Percentiles rank a stretch among this genome's conserved stretches.
These are phyloP conservation scores for Calliphora vomitoria DNA, from an alignment of 2,888 invertebrate genomes.

Conservation along the genomic window DNA sequence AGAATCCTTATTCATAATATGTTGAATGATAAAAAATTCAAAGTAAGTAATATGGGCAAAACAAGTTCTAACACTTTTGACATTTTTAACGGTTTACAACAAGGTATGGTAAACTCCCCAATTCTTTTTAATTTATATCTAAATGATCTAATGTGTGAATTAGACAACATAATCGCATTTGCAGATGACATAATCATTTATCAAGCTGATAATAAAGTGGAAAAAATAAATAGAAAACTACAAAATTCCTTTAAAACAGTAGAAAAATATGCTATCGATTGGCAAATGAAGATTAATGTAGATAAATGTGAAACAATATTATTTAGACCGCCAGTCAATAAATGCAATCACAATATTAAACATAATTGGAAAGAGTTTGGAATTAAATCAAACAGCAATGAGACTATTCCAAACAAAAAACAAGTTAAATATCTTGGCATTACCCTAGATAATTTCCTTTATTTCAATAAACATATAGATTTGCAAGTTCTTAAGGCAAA, in stretches of 20 bases:
- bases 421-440: constrained; percentile 5
- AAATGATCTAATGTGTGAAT: background rate
- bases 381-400: background rate
- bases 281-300: constrained; percentile 13
- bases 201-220: background rate
- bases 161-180: constrained; percentile 23
- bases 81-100: constrained; percentile 12
- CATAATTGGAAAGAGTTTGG: background rate
- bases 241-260: background rate
- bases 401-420: background rate
- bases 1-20: constrained; percentile 15
- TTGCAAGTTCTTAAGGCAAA: background rate
- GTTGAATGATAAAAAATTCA: background rate
- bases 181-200: constrained; percentile 31
- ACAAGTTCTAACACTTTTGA: background rate
- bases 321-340: constrained; percentile 3
- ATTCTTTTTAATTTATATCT: constrained; percentile 24
- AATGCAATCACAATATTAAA: constrained; percentile 12
- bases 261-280: constrained; percentile 1
- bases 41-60: background rate
- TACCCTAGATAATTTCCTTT: constrained; percentile 24
- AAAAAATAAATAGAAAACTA: background rate
- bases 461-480: background rate
- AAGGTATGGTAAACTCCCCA: constrained; percentile 10
- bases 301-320: constrained; percentile 19